Conservation (phyloP, 1,140 invertebrate species). For the Diplogasteroides magnus region DNA sequence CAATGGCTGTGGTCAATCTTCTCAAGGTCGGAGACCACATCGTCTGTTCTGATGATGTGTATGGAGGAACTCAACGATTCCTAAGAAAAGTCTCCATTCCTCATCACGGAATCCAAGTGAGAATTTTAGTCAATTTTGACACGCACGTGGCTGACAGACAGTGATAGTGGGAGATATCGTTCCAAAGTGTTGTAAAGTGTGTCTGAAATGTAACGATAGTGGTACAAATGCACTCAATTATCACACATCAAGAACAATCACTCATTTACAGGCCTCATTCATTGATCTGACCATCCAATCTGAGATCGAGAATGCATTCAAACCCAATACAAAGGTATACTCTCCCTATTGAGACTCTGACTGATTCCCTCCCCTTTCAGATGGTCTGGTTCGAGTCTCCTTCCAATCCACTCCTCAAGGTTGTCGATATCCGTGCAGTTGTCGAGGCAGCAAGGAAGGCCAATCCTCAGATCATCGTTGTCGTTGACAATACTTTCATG, state of each 20-base stretch:
- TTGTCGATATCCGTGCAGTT: slow-evolving; percentile 79
- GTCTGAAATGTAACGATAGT: no score
- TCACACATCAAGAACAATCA: no score
- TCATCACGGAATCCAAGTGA: slow-evolving; percentile 69
- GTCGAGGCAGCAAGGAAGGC: slow-evolving; percentile 63
- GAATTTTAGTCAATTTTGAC: no score
- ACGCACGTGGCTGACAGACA: no score
- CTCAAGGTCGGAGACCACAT: slow-evolving; percentile 82
- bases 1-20: slow-evolving; percentile 69
- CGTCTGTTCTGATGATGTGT: slow-evolving; percentile 83
- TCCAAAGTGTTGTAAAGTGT: no score
- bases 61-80: slow-evolving; percentile 73
- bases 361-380: slow-evolving; percentile 58
- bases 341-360: neutral
- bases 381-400: slow-evolving; percentile 94
- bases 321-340: slow-evolving; percentile 74
- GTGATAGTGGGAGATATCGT: no score
- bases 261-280: slow-evolving; percentile 71
- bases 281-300: slow-evolving; percentile 72
- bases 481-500: slow-evolving; percentile 95
- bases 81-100: slow-evolving; percentile 59
- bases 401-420: slow-evolving; percentile 89
- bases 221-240: no score
- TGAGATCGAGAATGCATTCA: slow-evolving; percentile 68
- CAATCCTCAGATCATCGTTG: slow-evolving; percentile 70